Evolutionary conservation across 2,113 vertebrate genomes (phyloP), one percentile per base, ranked within the genome.

Genomic region (Misgurnus mizolepis): DNA sequence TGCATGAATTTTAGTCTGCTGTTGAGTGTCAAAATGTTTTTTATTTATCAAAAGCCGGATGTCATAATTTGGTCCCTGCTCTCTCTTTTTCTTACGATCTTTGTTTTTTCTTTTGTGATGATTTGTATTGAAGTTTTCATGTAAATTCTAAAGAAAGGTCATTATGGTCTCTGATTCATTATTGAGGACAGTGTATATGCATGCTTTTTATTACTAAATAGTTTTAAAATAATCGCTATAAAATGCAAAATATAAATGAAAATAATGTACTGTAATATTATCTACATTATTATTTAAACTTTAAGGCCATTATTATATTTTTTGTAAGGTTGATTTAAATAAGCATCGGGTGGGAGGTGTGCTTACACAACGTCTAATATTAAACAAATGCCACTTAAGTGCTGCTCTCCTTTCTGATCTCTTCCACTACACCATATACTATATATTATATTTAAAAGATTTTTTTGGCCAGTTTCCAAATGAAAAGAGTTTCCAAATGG

Each of bases 311-410:
- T 14, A 53, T 34, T 34, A 34, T 34, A 34, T 34, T 34, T 53
- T 5, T 53, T 53, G 12, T 14, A 72, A 56, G 15, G 40, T 7
- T 53, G 67, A 22, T 68, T 22, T 15, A 27, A 39, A 55, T 53
- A 69, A 3, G 7, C 34, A 18, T 9, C 34, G 7, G 11, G 34
- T 41, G 5, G 15, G 17, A 22, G 39, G 8, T 41, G 12, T 27
- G 39, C n/a, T 60, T 60, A 18, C 1, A 41, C 39, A 60, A 14
- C 22, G 56, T 22, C 40, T 58, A 27, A 58, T 45, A 22, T 60
- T 56, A 53, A 72, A 10, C 34, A 73, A 5, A 43, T 60, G 39
- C 55, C 71, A 45, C n/a, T 64, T 79, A 43, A 64, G 43, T 73
- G 55, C 39, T 43, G 39, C 39, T 73, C 11, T 40, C 15, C 10